Evolutionary conservation across 1,140 invertebrate species (phyloP).

Genomic region (Coenobita brevimanus): DNA sequence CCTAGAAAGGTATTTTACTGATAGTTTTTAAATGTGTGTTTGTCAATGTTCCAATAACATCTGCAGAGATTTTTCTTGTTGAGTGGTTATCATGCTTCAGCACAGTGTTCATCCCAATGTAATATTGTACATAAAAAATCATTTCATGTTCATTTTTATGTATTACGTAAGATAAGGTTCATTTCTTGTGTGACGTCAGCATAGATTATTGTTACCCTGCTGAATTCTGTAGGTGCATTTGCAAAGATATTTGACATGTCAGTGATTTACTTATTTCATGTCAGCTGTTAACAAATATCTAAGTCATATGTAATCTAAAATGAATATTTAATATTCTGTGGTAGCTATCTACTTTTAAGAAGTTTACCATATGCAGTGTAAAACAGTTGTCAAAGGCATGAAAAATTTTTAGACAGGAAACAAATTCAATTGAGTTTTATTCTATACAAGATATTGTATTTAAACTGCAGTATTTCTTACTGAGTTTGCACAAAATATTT

Average conservation of each 20-base stretch:
- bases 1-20: slow-evolving; percentile 17
- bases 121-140: slow-evolving; percentile 47
- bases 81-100: slow-evolving; percentile 44
- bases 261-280: slow-evolving; percentile 4
- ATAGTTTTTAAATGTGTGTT: slow-evolving; percentile 40
- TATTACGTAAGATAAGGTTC: slow-evolving; percentile 32
- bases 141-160: slow-evolving; percentile 49
- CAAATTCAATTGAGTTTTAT: not conserved
- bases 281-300: slow-evolving; percentile 19
- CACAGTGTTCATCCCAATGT: slow-evolving; percentile 56
- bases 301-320: slow-evolving; percentile 31
- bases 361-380: slow-evolving; percentile 2
- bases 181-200: slow-evolving; percentile 4
- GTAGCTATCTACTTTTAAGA: slow-evolving; percentile 44
- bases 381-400: not conserved
- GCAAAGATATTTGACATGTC: not conserved
- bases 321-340: slow-evolving; percentile 54
- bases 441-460: slow-evolving; percentile 5
- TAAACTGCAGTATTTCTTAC: slow-evolving; percentile 3
- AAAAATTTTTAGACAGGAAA: slow-evolving; percentile 10
- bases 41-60: slow-evolving; percentile 33
- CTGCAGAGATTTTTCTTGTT: slow-evolving; percentile 37
- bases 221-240: slow-evolving; percentile 24
- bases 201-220: not conserved
- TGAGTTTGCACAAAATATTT: slow-evolving; percentile 22